These are phyloP conservation scores for Polypterus bichir DNA, from an alignment of 2,113 vertebrate species.

Conservation along the genomic window DNA sequence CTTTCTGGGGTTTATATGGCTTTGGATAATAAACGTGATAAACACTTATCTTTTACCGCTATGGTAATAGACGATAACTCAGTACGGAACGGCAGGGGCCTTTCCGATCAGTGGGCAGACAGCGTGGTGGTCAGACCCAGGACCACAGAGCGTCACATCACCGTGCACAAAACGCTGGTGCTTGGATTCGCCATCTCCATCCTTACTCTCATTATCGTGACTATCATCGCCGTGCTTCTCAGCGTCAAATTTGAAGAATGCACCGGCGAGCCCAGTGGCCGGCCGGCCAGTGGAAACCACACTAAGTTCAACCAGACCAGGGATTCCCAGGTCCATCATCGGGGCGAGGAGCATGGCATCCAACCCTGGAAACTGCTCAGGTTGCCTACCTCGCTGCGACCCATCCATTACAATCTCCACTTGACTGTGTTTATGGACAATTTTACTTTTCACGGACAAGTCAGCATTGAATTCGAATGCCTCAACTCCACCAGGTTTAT, in stretches of 20 bases:
- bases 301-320: slow-evolving; percentile 32
- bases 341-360: slow-evolving; percentile 36
- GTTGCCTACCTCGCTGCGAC: slow-evolving; percentile 61
- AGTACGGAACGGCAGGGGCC: slow-evolving; percentile 65
- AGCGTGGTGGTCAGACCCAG: slow-evolving; percentile 62
- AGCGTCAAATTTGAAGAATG: slow-evolving; percentile 80
- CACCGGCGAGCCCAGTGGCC: slow-evolving; percentile 30
- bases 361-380: slow-evolving; percentile 70
- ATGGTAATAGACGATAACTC: slow-evolving; percentile 71
- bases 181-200: slow-evolving; percentile 80
- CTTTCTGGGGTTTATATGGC: slow-evolving; percentile 42
- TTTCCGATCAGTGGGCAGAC: slow-evolving; percentile 75
- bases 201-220: slow-evolving; percentile 74
- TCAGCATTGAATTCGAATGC: slow-evolving; percentile 82
- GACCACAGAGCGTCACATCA: slow-evolving; percentile 73
- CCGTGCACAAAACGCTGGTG: slow-evolving; percentile 73
- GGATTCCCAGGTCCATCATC: slow-evolving; percentile 36
- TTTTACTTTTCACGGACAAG: slow-evolving; percentile 88
- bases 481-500: slow-evolving; percentile 74
- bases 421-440: slow-evolving; percentile 82
- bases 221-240: slow-evolving; percentile 73
- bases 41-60: slow-evolving; percentile 35
- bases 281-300: slow-evolving; percentile 22
- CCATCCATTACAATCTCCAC: slow-evolving; percentile 82
- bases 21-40: slow-evolving; percentile 45